A percentile compares a stretch with the other conserved stretches of the same genome.
Evolutionary conservation across 2,797 vertebrate species (phyloP).

Genomic region (Petrocephalus sullivani): DNA sequence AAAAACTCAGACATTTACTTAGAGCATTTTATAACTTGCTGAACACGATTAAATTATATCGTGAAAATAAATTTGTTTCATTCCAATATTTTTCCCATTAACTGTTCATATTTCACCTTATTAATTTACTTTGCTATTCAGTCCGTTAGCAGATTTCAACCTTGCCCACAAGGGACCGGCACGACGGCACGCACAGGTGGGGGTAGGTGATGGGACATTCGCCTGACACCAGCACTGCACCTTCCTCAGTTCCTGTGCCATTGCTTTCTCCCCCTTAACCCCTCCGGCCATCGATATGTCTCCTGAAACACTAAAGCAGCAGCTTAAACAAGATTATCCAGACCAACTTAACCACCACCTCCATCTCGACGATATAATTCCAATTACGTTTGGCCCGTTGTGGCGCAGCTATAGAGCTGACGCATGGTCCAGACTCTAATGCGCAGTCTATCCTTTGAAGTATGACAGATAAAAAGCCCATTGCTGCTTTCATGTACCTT

Average conservation of each 20-base stretch:
- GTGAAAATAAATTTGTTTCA: background rate
- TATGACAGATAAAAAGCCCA: background rate
- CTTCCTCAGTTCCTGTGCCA: background rate
- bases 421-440: background rate
- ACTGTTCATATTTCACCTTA: background rate
- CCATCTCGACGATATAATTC: background rate
- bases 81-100: background rate
- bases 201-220: background rate
- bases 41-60: background rate
- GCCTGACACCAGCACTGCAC: background rate
- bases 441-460: background rate
- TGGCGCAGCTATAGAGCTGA: background rate
- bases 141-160: background rate
- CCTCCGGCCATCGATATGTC: background rate
- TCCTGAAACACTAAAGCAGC: background rate
- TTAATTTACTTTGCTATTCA: background rate
- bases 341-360: background rate
- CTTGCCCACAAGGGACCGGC: background rate
- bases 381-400: background rate
- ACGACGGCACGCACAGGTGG: background rate
- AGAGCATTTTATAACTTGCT: background rate
- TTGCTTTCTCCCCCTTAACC: background rate
- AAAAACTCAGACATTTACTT: background rate
- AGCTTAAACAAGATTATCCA: constrained; percentile 5
- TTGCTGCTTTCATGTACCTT: background rate